A percentile compares a stretch with the other conserved stretches of the same genome.
Evolutionary conservation across 30 jellyfish, hydroid and myxozoan species (phyloP).

Genomic region (Hydractinia echinata): DNA sequence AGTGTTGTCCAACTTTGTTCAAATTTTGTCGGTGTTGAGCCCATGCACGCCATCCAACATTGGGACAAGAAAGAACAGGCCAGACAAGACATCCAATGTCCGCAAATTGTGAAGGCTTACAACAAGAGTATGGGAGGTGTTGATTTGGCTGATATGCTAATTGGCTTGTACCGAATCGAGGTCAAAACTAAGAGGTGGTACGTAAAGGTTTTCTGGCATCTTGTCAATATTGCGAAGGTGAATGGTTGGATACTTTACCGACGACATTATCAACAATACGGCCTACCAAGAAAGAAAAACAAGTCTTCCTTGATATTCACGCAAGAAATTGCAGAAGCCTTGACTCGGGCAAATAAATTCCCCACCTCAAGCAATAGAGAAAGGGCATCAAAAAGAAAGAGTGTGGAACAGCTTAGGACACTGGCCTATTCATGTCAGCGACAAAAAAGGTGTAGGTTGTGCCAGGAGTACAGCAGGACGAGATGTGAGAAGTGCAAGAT

Average conservation of each 20-base stretch:
- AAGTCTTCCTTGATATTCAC: too few relatives aligned
- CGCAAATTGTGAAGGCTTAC: constrained; percentile 36
- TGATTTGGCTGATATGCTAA: constrained; percentile 68
- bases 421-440: too few relatives aligned
- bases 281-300: too few relatives aligned
- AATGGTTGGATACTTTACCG: constrained; percentile 56
- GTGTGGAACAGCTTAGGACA: too few relatives aligned
- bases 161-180: constrained; percentile 44
- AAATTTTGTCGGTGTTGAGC: constrained; percentile 43
- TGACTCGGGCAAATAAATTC: too few relatives aligned
- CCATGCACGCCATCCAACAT: constrained; percentile 21
- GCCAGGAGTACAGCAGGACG: too few relatives aligned
- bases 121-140: constrained; percentile 73
- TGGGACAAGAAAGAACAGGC: constrained; percentile 5
- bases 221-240: constrained; percentile 58
- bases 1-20: constrained; percentile 51
- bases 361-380: too few relatives aligned
- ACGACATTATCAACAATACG: constrained; percentile 41
- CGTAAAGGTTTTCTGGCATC: constrained; percentile 58
- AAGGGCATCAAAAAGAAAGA: too few relatives aligned
- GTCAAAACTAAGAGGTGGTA: constrained; percentile 55
- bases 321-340: too few relatives aligned
- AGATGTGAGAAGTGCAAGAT: too few relatives aligned
- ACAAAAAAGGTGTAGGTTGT: too few relatives aligned
- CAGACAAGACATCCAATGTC: constrained; percentile 15